Base-by-base conservation (phyloP, 2,797 vertebrate genomes). In the Morus bassanus region DNA sequence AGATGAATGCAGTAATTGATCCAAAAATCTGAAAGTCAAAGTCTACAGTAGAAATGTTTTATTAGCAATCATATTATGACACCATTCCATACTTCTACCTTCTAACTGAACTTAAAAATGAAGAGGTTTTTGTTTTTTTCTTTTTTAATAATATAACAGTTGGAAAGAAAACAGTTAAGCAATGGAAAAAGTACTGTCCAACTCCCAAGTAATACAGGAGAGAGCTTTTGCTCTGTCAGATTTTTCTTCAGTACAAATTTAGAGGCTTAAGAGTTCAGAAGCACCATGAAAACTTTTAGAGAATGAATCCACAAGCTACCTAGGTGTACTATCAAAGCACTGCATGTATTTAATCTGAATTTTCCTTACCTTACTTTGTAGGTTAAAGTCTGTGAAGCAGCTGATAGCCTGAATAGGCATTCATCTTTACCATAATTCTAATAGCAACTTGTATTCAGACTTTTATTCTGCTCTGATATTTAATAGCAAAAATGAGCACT, bases 251-350 rank as follows among this genome's bases (percentile, higher is more conserved):
- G 13, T 31, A 48, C 30, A 60, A 80, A 83, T 83, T 88, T 69
- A 70, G 74, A 87, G 90, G 13, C 11, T 56, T 77, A 85, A 67
- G 23, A 64, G 19, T 67, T 90, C 89, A 79, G 57, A 88, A 85
- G 25, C 21, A 78, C 27, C 18, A 86, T 0, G 0, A 73, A 54
- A 78, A 6, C 23, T 72, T 68, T 35, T 10, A 70, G n/a, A 79
- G 54, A 78, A 65, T 24, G 11, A 80, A 91, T 43, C 33, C 57
- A 76, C 25, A 63, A 91, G 51, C 13, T 23, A 68, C 23, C 43
- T 67, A 63, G 14, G 53, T 56, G 54, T 33, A 77, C 15, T 67
- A 50, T 39, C 30, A 94, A 50, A 28, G 23, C 4, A 76, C 28
- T 91, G 27, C 48, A 10, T 79, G 31, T 60, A 88, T 48, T 76